Conservation (phyloP, 2,113 vertebrate genomes). For the Corythaixoides concolor region DNA sequence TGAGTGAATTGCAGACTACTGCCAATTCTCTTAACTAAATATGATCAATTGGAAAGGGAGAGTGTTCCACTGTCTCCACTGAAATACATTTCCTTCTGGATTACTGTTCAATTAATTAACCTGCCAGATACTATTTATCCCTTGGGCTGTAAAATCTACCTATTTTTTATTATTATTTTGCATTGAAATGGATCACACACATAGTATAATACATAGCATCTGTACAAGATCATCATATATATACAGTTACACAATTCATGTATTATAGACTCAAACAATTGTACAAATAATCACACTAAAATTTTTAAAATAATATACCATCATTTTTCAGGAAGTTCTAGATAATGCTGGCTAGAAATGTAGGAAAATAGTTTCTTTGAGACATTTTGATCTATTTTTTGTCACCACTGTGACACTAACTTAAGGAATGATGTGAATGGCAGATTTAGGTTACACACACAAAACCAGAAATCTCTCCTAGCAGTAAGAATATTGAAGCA, state of each 20-base stretch:
- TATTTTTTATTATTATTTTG: background rate
- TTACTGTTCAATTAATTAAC: slow-evolving; percentile 54
- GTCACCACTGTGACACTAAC: background rate
- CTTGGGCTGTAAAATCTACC: background rate
- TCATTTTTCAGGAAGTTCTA: background rate
- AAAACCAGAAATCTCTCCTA: background rate
- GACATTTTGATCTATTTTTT: background rate
- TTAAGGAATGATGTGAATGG: background rate
- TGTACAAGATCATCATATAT: background rate
- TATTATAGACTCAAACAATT: background rate
- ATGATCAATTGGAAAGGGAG: slow-evolving; percentile 35
- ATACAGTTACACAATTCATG: background rate
- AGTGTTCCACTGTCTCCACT: background rate
- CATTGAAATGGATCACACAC: background rate
- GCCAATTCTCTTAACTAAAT: slow-evolving; percentile 41
- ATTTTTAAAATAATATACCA: background rate
- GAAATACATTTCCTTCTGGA: slow-evolving; percentile 21
- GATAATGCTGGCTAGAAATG: background rate
- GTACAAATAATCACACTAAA: background rate
- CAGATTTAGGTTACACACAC: background rate
- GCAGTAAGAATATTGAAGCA: background rate
- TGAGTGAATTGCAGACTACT: slow-evolving; percentile 29
- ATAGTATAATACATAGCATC: background rate
- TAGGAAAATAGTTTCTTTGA: background rate
- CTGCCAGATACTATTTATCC: background rate